These are phyloP conservation scores for Serrognathus titanus DNA, from an alignment of 2,888 invertebrate species.

Conservation along the genomic window DNA sequence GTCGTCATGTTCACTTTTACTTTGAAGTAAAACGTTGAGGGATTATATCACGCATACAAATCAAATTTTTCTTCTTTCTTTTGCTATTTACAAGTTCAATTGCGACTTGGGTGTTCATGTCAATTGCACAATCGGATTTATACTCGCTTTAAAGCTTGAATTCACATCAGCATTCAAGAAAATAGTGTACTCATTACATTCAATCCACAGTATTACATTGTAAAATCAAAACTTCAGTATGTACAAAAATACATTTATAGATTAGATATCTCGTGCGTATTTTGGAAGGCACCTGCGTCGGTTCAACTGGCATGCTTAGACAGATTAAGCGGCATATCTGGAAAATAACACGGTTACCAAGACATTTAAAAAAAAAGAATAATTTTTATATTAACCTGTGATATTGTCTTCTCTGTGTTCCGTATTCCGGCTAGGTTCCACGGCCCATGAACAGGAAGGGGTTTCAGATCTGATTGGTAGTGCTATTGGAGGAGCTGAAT, in stretches of 20 bases:
- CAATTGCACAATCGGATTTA: slow-evolving; percentile 13
- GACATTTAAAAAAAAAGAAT: neutral
- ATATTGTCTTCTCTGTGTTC: slow-evolving; percentile 59
- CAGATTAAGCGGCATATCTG: slow-evolving; percentile 87
- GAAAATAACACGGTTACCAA: slow-evolving; percentile 43
- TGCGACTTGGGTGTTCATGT: neutral
- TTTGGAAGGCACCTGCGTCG: slow-evolving; percentile 38
- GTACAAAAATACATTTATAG: slow-evolving; percentile 19
- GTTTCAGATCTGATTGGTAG: slow-evolving; percentile 48
- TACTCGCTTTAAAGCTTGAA: slow-evolving; percentile 10
- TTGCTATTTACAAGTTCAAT: neutral
- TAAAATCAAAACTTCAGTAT: slow-evolving; percentile 9
- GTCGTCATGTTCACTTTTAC: neutral
- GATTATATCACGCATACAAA: neutral
- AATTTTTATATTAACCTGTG: slow-evolving; percentile 48
- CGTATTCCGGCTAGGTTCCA: slow-evolving; percentile 42
- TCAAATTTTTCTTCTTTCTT: neutral
- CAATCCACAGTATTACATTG: slow-evolving; percentile 1
- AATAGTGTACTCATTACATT: neutral
- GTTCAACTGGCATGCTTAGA: slow-evolving; percentile 74
- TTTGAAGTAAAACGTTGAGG: neutral
- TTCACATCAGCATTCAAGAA: neutral
- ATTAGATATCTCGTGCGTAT: slow-evolving; percentile 11
- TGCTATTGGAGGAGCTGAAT: slow-evolving; percentile 49
- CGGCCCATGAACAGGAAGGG: slow-evolving; percentile 56